A percentile compares a stretch with the other conserved stretches of the same genome.
These are phyloP conservation scores for Melipona bicolor DNA, from an alignment of 2,888 invertebrate genomes.

Conservation along the genomic window DNA sequence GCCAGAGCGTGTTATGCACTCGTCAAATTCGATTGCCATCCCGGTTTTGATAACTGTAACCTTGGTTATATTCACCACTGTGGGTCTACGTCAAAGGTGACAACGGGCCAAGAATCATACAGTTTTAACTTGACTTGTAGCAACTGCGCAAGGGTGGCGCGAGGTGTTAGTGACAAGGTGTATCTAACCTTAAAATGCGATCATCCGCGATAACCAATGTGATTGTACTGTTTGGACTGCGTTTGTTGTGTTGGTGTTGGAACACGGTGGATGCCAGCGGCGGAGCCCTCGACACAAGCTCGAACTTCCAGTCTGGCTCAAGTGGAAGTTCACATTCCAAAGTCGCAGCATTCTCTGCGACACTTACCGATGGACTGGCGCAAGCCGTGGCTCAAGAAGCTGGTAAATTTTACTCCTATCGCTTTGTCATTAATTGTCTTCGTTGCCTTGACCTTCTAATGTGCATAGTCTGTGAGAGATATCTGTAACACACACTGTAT, in stretches of 20 bases:
- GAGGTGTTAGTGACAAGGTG: constrained; percentile 72
- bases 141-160: constrained; percentile 68
- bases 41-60: constrained; percentile 69
- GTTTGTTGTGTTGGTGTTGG: constrained; percentile 76
- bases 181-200: constrained; percentile 82
- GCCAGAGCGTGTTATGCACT: constrained; percentile 69
- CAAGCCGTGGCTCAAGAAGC: constrained; percentile 87
- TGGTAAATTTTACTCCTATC: constrained; percentile 80
- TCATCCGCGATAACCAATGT: constrained; percentile 77
- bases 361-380: constrained; percentile 86
- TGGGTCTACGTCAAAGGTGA: constrained; percentile 63
- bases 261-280: constrained; percentile 78
- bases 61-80: constrained; percentile 66
- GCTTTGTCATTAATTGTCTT: background rate
- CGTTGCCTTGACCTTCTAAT: background rate
- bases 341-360: constrained; percentile 77
- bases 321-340: constrained; percentile 73
- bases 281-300: constrained; percentile 80
- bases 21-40: constrained; percentile 51
- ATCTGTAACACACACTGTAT: background rate
- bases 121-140: constrained; percentile 46
- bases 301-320: constrained; percentile 72
- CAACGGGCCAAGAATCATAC: constrained; percentile 55
- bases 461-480: background rate
- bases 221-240: constrained; percentile 77